Base-by-base conservation (phyloP, 2,797 vertebrate species). In the Enteromius argenteus region DNA sequence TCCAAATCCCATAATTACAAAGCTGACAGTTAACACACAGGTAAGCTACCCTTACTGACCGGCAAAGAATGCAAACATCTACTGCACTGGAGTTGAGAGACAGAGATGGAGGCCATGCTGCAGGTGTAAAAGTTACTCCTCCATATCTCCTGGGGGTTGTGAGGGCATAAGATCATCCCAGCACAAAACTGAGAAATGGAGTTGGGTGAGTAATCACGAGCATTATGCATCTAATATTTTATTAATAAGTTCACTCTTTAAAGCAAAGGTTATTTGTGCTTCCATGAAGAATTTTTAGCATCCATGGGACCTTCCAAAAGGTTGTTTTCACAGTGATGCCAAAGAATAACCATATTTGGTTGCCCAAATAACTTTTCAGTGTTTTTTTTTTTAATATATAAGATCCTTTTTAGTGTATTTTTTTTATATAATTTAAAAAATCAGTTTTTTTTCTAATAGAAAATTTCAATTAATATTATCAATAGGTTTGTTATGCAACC, bases 1-100 rank as follows among this genome's bases (percentile, higher is more conserved):
- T 91, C 53, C 91, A 96, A 95, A 96, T 96, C 94, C 94, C 84
- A 94, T 96, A 95, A 95, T 96, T 96, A 94, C 88, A 56, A 72
- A 89, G 89, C 89, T 95, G 94, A 95, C 94, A 95, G 92, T 91
- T 91, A 94, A 90, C 91, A 91, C 91, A 90, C 87, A 80, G 86
- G 86, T 86, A 85, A 93, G 92, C 91, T 90, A 93, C 91, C 90
- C 92, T 95, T 92, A 94, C 93, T 95, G 93, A 93, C 90, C 91
- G 15, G 91, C 88, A 93, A 96, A 92, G 93, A 95, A 96, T 95
- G 94, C 94, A 96, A 95, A 95, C 93, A 95, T 93, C 90, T 90
- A 90, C 91, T 94, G 93, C 93, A 92, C 58, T 93, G 90, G 79
- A 58, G 88, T 86, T 90, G 88, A 90, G 88, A 72, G 74, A 81